Evolutionary conservation across 1,140 invertebrate genomes (phyloP).

Genomic region (Hyposmocoma kahamanoa): DNA sequence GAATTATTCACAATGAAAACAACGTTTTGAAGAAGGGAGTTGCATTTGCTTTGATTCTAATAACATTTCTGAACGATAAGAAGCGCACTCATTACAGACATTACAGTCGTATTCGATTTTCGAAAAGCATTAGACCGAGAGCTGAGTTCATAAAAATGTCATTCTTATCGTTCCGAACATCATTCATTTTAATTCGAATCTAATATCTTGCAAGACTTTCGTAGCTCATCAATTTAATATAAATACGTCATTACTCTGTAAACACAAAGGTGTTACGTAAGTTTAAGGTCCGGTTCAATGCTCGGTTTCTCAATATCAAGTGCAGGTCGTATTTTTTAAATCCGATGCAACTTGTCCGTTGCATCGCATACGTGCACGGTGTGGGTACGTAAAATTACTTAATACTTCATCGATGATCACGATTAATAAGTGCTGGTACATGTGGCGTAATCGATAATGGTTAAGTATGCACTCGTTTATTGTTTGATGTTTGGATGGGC

Average conservation of each 20-base stretch:
- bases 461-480: too few species aligned
- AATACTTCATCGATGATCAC: neutral
- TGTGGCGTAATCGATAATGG: neutral
- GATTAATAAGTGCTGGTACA: neutral
- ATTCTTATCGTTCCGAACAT: slow-evolving; percentile 34
- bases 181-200: slow-evolving; percentile 37
- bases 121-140: slow-evolving; percentile 6
- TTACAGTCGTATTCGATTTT: slow-evolving; percentile 1
- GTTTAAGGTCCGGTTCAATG: slow-evolving; percentile 15
- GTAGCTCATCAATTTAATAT: slow-evolving; percentile 37
- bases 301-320: slow-evolving; percentile 18
- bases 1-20: slow-evolving; percentile 41
- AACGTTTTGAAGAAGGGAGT: slow-evolving; percentile 19
- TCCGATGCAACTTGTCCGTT: slow-evolving; percentile 12
- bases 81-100: slow-evolving; percentile 4
- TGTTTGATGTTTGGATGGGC: too few species aligned
- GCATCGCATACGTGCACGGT: neutral
- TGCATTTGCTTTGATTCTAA: neutral
- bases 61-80: slow-evolving; percentile 1
- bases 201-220: slow-evolving; percentile 17
- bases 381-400: slow-evolving; percentile 1
- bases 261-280: slow-evolving; percentile 31
- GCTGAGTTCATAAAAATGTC: slow-evolving; percentile 22
- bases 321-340: slow-evolving; percentile 27
- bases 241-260: slow-evolving; percentile 41